phyloP scores from a whole-genome alignment of 92 coral and sea anemone genomes.

The Heteractis magnifica region DNA sequence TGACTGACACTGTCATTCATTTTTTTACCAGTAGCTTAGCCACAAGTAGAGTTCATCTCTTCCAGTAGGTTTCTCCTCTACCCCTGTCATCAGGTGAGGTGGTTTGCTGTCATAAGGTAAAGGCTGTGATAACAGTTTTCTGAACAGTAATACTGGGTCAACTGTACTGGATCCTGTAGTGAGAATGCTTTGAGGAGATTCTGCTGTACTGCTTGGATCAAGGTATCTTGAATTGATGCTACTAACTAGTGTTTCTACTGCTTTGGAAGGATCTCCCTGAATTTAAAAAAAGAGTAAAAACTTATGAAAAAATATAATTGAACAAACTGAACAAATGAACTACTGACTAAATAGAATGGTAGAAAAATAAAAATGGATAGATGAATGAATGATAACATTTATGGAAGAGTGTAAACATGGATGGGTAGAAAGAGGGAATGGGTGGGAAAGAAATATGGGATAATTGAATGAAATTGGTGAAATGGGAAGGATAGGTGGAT shows the following conservation, averaged over 20 bases:
- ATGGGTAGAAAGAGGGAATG: neutral
- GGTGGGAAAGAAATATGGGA: too few relatives aligned
- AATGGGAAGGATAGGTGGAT: too few relatives aligned
- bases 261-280: constrained; percentile 50
- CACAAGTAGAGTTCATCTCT: constrained; percentile 76
- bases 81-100: constrained; percentile 55
- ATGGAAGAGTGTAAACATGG: neutral
- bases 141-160: constrained; percentile 68
- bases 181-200: neutral
- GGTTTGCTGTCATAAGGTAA: constrained; percentile 76
- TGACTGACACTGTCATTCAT: neutral
- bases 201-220: constrained; percentile 19
- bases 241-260: constrained; percentile 33
- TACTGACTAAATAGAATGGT: neutral
- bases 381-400: neutral
- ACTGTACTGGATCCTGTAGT: constrained; percentile 5
- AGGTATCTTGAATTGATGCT: constrained; percentile 16
- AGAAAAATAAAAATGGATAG: neutral
- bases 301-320: neutral
- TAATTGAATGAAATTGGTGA: too few relatives aligned
- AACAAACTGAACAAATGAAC: neutral
- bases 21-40: constrained; percentile 86
- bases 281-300: neutral
- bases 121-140: constrained; percentile 73
- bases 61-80: constrained; percentile 39